These are phyloP conservation scores for Acanthosoma haemorrhoidale DNA, from an alignment of 2,888 invertebrate genomes.

Conservation along the genomic window DNA sequence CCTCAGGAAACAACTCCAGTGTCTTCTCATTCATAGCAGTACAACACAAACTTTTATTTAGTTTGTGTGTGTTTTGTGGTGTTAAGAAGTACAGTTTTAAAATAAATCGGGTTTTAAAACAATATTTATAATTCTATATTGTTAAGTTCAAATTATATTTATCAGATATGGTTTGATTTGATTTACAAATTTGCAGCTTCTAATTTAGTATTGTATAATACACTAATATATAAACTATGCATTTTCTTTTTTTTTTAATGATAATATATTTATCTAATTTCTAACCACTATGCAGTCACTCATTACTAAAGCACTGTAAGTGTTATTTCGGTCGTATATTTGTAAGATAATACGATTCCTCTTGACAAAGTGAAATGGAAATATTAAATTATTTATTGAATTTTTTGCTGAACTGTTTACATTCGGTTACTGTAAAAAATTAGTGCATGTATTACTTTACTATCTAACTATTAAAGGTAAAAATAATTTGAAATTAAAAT, in stretches of 20 bases:
- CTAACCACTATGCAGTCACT: too few species aligned
- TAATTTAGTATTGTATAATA: not conserved
- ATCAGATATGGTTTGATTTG: not conserved
- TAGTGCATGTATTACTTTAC: too few species aligned
- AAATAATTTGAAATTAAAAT: too few species aligned
- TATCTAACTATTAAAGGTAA: too few species aligned
- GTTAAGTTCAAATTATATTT: not conserved
- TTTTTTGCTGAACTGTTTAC: too few species aligned
- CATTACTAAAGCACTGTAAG: too few species aligned
- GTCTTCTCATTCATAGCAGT: not conserved
- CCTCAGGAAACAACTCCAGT: conserved; percentile 15
- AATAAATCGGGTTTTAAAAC: not conserved
- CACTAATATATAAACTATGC: not conserved
- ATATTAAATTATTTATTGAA: too few species aligned
- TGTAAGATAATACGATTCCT: too few species aligned
- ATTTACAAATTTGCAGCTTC: not conserved
- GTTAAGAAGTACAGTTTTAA: not conserved
- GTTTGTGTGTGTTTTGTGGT: not conserved
- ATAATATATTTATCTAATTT: not conserved
- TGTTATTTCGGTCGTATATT: too few species aligned
- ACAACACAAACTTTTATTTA: not conserved
- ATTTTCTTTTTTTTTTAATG: not conserved
- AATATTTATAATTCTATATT: not conserved
- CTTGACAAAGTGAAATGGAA: too few species aligned
- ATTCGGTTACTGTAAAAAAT: too few species aligned